phyloP scores from a whole-genome alignment of 2,888 invertebrate genomes.

The Sphaerophoria rueppellii region DNA sequence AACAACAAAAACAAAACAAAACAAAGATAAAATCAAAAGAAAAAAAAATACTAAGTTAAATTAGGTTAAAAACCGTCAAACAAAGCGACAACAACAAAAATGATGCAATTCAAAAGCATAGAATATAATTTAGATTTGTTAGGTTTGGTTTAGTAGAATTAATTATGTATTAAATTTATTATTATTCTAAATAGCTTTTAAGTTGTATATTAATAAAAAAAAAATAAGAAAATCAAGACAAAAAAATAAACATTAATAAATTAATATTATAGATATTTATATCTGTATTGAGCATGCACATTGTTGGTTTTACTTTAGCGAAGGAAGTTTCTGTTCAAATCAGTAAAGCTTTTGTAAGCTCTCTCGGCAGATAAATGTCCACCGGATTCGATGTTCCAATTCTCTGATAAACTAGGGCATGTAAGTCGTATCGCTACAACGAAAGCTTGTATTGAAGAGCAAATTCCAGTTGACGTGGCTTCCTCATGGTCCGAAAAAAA shows the following conservation, averaged over 20 bases:
- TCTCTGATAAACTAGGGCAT: too few relatives aligned
- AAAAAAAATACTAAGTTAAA: conserved; percentile 16
- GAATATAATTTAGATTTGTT: conserved; percentile 38
- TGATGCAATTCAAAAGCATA: conserved; percentile 36
- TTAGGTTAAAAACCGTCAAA: conserved; percentile 31
- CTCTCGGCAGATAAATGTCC: too few relatives aligned
- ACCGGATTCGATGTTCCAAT: too few relatives aligned
- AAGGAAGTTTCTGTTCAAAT: too few relatives aligned
- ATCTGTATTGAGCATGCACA: conserved; percentile 58
- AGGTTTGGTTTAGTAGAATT: conserved; percentile 51
- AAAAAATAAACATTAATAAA: conserved; percentile 39
- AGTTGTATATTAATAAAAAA: conserved; percentile 63
- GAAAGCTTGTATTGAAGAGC: too few relatives aligned
- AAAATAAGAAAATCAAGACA: too few relatives aligned
- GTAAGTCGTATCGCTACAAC: too few relatives aligned
- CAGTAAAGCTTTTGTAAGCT: too few relatives aligned
- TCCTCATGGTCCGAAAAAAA: too few relatives aligned
- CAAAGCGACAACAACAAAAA: conserved; percentile 17
- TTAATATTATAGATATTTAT: conserved; percentile 47
- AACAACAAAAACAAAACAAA: conserved; percentile 14
- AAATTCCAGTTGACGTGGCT: too few relatives aligned
- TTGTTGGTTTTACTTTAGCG: conserved; percentile 15
- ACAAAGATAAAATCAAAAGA: conserved; percentile 46
- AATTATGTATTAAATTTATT: conserved; percentile 44
- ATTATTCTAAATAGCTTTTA: conserved; percentile 47